These are phyloP conservation scores for Norana najaformis DNA, from an alignment of 2,888 invertebrate genomes.

Conservation along the genomic window DNA sequence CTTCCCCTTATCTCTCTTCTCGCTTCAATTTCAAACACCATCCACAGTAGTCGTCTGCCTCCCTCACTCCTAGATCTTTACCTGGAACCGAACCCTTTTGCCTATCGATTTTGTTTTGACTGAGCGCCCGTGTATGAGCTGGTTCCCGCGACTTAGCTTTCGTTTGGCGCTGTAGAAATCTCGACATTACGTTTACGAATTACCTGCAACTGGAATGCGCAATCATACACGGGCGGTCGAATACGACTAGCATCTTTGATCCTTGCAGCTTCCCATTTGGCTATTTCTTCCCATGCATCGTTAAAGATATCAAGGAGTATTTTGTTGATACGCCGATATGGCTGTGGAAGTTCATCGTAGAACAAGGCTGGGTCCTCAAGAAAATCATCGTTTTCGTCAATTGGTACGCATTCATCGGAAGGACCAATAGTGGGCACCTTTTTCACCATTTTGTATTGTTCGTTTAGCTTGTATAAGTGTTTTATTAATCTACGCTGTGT, in stretches of 20 bases:
- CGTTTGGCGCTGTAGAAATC: no score
- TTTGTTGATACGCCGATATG: slow-evolving; percentile 17
- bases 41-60: no score
- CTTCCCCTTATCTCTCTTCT: no score
- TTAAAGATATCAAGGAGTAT: slow-evolving; percentile 2
- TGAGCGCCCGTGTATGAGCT: no score
- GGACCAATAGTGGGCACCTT: background rate
- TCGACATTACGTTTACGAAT: no score
- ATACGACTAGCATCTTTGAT: slow-evolving; percentile 2
- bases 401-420: background rate
- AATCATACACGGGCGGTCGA: slow-evolving; percentile 15
- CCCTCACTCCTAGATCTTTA: no score
- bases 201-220: background rate
- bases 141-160: no score
- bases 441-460: slow-evolving; percentile 3
- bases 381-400: background rate
- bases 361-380: slow-evolving; percentile 20
- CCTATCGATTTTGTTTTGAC: no score
- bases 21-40: no score
- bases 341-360: slow-evolving; percentile 10
- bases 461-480: background rate
- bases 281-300: background rate
- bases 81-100: no score
- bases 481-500: background rate
- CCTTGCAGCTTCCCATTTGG: background rate